These are phyloP conservation scores for Pilophorus perplexus DNA, from an alignment of 2,888 invertebrate species.

Conservation along the genomic window DNA sequence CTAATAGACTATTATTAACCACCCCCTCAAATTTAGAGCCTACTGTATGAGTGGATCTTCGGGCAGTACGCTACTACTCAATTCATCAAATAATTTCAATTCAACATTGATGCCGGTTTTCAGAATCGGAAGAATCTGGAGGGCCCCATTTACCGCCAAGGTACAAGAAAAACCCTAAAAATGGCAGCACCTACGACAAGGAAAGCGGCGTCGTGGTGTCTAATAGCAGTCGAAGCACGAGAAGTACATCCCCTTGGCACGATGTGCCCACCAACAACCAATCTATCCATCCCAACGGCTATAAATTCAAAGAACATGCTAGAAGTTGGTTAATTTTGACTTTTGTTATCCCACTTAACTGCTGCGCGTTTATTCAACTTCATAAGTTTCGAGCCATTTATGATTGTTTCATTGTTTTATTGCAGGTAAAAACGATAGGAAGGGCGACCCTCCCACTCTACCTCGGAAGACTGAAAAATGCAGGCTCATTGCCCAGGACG, in stretches of 20 bases:
- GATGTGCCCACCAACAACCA: conserved; percentile 49
- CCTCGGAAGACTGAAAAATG: conserved; percentile 43
- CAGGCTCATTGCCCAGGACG: conserved; percentile 36
- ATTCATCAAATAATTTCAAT: no score
- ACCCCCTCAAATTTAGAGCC: background rate
- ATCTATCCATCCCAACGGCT: conserved; percentile 15
- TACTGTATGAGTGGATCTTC: background rate
- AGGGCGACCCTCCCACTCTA: conserved; percentile 44
- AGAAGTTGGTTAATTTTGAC: background rate
- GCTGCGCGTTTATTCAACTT: no score
- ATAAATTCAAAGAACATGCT: background rate
- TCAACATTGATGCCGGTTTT: no score
- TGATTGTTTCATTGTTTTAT: no score
- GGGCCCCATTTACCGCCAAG: conserved; percentile 28
- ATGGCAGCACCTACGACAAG: background rate
- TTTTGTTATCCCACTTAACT: no score
- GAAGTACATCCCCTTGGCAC: conserved; percentile 50
- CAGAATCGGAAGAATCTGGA: conserved; percentile 23
- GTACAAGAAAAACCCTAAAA: conserved; percentile 22
- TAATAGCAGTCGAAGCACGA: conserved; percentile 14
- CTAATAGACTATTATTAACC: background rate
- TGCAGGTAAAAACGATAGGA: conserved; percentile 49
- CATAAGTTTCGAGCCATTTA: background rate
- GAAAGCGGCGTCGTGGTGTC: conserved; percentile 1
- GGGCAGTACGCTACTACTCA: background rate